phyloP scores from a whole-genome alignment of 2,113 vertebrate genomes.

The Pseudopipra pipra region DNA sequence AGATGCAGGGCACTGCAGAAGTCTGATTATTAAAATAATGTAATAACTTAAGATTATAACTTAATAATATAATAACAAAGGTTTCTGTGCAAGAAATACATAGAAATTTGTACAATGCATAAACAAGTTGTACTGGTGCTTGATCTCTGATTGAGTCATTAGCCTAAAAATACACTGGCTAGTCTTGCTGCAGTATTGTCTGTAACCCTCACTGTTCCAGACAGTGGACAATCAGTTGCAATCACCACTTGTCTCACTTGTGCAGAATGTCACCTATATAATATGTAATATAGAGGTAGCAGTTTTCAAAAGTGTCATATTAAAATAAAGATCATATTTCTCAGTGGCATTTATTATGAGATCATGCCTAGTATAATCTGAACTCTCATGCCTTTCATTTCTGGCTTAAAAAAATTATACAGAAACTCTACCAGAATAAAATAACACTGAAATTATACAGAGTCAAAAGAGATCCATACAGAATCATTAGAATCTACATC shows the following conservation, averaged over 20 bases:
- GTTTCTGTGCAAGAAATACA: slow-evolving; percentile 16
- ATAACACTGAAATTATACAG: background rate
- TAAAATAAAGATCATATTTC: slow-evolving; percentile 8
- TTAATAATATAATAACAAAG: background rate
- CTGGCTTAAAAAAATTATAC: background rate
- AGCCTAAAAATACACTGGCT: slow-evolving; percentile 63
- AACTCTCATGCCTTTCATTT: slow-evolving; percentile 9
- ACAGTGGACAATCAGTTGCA: slow-evolving; percentile 8
- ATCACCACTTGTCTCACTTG: slow-evolving; percentile 3
- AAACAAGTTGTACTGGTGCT: slow-evolving; percentile 32
- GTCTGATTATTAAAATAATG: slow-evolving; percentile 1
- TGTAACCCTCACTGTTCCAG: slow-evolving; percentile 52
- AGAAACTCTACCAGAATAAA: background rate
- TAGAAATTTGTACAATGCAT: slow-evolving; percentile 27
- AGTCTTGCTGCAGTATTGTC: slow-evolving; percentile 35
- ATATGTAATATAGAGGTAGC: background rate
- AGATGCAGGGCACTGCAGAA: background rate
- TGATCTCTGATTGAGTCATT: slow-evolving; percentile 48
- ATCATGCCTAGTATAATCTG: slow-evolving; percentile 5
- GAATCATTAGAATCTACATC: background rate
- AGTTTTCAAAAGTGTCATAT: background rate
- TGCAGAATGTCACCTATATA: background rate
- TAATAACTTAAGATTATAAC: background rate
- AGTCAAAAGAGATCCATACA: background rate
- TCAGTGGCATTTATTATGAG: background rate